Evolutionary conservation across 2,888 invertebrate species (phyloP).

Genomic region (Aphodius granarius): DNA sequence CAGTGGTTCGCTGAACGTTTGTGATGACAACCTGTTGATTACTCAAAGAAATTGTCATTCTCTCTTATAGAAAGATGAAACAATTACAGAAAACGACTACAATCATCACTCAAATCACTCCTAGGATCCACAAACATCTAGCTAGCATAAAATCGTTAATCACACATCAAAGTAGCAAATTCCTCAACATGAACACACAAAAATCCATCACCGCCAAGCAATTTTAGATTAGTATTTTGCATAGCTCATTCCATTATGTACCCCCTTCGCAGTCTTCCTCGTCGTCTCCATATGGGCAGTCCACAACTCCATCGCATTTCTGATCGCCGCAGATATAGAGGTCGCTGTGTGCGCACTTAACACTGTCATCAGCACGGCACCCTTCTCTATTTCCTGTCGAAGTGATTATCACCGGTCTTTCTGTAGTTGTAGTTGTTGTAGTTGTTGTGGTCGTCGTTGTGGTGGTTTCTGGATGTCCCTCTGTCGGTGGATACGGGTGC

Average conservation of each 20-base stretch:
- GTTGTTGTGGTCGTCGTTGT: slow-evolving; percentile 23
- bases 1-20: too few species aligned
- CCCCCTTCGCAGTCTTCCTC: slow-evolving; percentile 51
- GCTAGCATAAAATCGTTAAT: neutral
- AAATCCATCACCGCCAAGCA: neutral
- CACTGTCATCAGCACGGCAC: slow-evolving; percentile 59
- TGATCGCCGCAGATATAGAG: slow-evolving; percentile 60
- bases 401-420: slow-evolving; percentile 9
- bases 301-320: slow-evolving; percentile 64
- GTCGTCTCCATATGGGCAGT: slow-evolving; percentile 71
- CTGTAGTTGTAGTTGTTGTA: slow-evolving; percentile 6
- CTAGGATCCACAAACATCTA: neutral
- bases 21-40: too few species aligned
- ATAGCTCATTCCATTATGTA: slow-evolving; percentile 7
- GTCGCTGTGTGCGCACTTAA: slow-evolving; percentile 56
- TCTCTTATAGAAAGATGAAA: too few species aligned
- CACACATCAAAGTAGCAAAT: neutral
- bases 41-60: too few species aligned
- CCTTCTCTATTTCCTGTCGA: slow-evolving; percentile 35
- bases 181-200: neutral
- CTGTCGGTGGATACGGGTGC: neutral
- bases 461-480: slow-evolving; percentile 7
- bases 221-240: neutral
- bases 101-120: neutral
- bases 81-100: neutral